Conservation (phyloP, 2,888 invertebrate genomes). For the Drosophila atripex region DNA sequence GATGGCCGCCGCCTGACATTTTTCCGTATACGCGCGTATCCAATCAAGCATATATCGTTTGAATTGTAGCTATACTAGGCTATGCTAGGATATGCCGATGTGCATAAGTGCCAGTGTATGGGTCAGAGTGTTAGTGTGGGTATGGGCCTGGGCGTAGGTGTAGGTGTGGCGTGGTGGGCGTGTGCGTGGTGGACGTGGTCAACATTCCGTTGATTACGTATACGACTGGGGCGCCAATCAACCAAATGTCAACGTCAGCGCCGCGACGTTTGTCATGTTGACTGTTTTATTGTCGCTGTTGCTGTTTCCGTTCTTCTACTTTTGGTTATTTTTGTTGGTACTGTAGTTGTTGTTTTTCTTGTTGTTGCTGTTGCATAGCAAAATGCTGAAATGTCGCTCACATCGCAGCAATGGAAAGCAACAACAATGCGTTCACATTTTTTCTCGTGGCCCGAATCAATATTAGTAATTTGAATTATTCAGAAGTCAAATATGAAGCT, state of each 20-base stretch:
- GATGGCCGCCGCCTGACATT: slow-evolving; percentile 55
- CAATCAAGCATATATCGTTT: slow-evolving; percentile 76
- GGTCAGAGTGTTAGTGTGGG: slow-evolving; percentile 13
- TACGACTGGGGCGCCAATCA: slow-evolving; percentile 79
- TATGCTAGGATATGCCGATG: slow-evolving; percentile 15
- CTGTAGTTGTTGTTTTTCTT: slow-evolving; percentile 21
- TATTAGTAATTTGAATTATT: slow-evolving; percentile 84
- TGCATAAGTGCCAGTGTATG: slow-evolving; percentile 7
- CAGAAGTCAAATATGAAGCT: slow-evolving; percentile 84
- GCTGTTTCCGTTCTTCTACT: slow-evolving; percentile 13
- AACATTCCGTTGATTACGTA: slow-evolving; percentile 82
- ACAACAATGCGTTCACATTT: slow-evolving; percentile 69
- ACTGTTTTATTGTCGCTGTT: slow-evolving; percentile 51
- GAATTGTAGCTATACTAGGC: slow-evolving; percentile 22
- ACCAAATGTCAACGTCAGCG: slow-evolving; percentile 72
- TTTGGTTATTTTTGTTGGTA: slow-evolving; percentile 17
- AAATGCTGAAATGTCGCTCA: slow-evolving; percentile 65
- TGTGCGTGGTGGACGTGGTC: slow-evolving; percentile 74
- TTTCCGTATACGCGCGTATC: slow-evolving; percentile 77
- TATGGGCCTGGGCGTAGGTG: slow-evolving; percentile 4
- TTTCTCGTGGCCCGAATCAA: slow-evolving; percentile 81
- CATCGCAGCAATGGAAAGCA: slow-evolving; percentile 22
- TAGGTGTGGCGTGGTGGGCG: slow-evolving; percentile 24
- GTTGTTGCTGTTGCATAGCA: slow-evolving; percentile 54
- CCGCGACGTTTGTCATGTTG: slow-evolving; percentile 52